phyloP scores from a whole-genome alignment of 2,797 vertebrate species.

The Scleropages formosus region DNA sequence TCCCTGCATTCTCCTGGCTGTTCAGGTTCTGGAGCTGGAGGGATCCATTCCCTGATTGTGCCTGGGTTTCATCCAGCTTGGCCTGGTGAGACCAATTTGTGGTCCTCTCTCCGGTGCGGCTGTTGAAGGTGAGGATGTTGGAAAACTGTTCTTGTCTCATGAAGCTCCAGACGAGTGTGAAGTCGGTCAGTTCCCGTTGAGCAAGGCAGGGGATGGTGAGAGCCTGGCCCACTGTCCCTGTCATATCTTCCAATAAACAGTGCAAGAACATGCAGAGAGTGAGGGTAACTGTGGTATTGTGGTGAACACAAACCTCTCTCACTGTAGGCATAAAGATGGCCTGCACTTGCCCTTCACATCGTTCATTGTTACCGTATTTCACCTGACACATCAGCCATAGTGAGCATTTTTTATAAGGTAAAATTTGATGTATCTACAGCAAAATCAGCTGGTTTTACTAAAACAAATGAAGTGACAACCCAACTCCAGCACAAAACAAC shows the following conservation, averaged over 20 bases:
- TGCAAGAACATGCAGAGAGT: too few species aligned
- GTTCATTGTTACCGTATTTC: too few species aligned
- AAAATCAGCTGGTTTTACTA: too few species aligned
- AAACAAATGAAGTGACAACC: too few species aligned
- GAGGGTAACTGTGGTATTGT: too few species aligned
- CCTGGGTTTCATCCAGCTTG: conserved; percentile 48
- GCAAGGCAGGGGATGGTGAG: conserved; percentile 64
- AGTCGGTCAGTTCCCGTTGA: conserved; percentile 53
- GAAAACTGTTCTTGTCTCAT: conserved; percentile 37
- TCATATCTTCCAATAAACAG: conserved; percentile 23
- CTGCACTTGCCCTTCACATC: too few species aligned
- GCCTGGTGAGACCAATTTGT: conserved; percentile 50
- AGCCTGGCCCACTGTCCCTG: conserved; percentile 49
- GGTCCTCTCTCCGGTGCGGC: conserved; percentile 35
- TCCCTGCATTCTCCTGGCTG: conserved; percentile 51
- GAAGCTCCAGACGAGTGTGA: conserved; percentile 65
- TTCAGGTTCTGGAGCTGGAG: conserved; percentile 56
- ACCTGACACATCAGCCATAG: neutral
- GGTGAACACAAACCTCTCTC: conserved; percentile 3
- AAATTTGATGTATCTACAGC: too few species aligned
- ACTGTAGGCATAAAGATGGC: neutral
- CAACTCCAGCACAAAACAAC: too few species aligned
- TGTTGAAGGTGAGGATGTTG: conserved; percentile 61
- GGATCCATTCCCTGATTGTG: conserved; percentile 61
- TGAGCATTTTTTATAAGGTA: too few species aligned